Conservation (phyloP, 2,113 vertebrate species). For the Periophthalmus modestus region DNA sequence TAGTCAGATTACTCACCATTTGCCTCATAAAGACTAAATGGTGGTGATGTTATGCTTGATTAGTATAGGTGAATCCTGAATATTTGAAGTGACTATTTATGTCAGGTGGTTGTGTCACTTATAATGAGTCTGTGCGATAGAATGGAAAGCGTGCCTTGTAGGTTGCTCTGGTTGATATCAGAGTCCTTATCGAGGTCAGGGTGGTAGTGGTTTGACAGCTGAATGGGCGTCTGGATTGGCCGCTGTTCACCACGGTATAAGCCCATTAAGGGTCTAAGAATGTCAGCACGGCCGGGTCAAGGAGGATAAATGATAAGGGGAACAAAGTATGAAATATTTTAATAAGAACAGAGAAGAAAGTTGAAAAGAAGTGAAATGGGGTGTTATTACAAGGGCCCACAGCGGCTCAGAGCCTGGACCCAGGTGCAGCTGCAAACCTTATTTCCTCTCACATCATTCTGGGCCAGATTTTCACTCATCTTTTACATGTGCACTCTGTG, state of each 20-base stretch:
- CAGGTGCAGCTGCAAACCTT: conserved; percentile 3
- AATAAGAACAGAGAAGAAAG: conserved; percentile 53
- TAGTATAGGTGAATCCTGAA: neutral
- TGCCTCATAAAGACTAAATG: neutral
- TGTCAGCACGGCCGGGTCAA: conserved; percentile 57
- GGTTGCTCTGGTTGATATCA: conserved; percentile 29
- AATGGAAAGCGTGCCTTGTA: conserved; percentile 7
- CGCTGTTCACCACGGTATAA: conserved; percentile 53
- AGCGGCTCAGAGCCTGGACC: conserved; percentile 19
- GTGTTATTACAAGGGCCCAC: conserved; percentile 39
- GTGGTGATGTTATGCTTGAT: neutral
- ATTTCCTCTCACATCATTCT: conserved; percentile 6
- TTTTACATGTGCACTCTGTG: conserved; percentile 2
- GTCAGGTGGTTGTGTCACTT: neutral
- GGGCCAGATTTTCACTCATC: neutral
- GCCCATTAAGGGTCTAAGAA: conserved; percentile 64
- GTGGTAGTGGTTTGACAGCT: conserved; percentile 51
- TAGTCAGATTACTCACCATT: neutral
- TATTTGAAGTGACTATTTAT: conserved; percentile 1
- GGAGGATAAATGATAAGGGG: conserved; percentile 55
- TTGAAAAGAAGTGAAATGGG: conserved; percentile 54
- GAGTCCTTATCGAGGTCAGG: conserved; percentile 59
- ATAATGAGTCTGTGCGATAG: conserved; percentile 7
- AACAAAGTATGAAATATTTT: conserved; percentile 58
- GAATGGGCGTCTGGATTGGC: conserved; percentile 64